Percentiles rank a stretch among this genome's conserved stretches.
phyloP scores from a whole-genome alignment of 2,113 vertebrate species.

The Recurvirostra avosetta region DNA sequence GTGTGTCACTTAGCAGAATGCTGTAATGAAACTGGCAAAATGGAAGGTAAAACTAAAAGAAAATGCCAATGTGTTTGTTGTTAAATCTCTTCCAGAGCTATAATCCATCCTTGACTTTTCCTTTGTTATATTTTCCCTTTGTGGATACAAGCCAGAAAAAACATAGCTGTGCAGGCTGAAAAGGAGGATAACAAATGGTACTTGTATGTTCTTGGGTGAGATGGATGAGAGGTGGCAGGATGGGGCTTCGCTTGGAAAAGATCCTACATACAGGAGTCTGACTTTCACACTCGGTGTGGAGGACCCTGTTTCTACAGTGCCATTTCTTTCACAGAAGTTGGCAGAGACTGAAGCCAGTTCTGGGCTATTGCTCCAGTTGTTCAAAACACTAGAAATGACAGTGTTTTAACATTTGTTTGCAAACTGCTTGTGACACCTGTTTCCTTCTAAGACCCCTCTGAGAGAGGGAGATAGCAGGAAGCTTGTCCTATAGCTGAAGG shows the following conservation, averaged over 20 bases:
- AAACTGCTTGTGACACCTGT: not conserved
- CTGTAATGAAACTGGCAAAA: slow-evolving; percentile 27
- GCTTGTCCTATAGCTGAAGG: not conserved
- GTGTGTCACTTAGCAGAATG: not conserved
- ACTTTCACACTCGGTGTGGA: not conserved
- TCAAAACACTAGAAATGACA: not conserved
- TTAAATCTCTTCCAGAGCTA: slow-evolving; percentile 67
- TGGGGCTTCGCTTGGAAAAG: slow-evolving; percentile 1
- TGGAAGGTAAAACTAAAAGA: slow-evolving; percentile 38
- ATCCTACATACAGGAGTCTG: not conserved
- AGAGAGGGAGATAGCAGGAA: not conserved
- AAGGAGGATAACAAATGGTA: slow-evolving; percentile 34
- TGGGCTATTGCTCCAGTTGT: not conserved
- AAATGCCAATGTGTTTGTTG: slow-evolving; percentile 71
- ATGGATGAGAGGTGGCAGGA: slow-evolving; percentile 30
- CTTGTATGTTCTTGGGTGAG: slow-evolving; percentile 31
- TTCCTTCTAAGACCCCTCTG: not conserved
- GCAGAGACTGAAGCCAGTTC: not conserved
- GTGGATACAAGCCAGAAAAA: slow-evolving; percentile 73
- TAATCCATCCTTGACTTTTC: slow-evolving; percentile 67
- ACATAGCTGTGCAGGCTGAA: slow-evolving; percentile 54
- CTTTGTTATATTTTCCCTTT: slow-evolving; percentile 67
- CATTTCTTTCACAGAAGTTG: not conserved
- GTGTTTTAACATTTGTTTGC: not conserved
- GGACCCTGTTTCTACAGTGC: not conserved